Base-by-base conservation (phyloP, 2,113 vertebrate species). In the Etheostoma cragini region DNA sequence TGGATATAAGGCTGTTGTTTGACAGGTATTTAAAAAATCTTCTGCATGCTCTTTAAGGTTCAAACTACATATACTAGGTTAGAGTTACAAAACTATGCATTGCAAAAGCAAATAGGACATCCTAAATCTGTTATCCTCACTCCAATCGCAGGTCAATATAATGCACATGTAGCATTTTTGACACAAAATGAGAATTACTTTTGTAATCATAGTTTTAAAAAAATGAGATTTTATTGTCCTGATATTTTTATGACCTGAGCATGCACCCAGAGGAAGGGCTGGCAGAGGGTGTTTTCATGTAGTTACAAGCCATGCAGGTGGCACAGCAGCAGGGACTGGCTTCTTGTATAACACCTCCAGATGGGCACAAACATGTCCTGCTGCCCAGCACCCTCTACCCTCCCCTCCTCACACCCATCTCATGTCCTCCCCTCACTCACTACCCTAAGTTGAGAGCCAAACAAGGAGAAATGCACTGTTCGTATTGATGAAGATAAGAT, bases 1-100 rank as follows among this genome's bases (percentile, higher is more conserved):
- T 73, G 70, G 64, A 82, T 79, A 84, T 78, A 66, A 83, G 83
- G 87, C 78, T 88, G 78, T 38, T 84, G 78, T 85, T 85, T 83
- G 78, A 92, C 86, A 90, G 89, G 83, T 92, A 87, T 93, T 92
- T 91, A 71, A 89, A 10, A 86, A 85, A 83, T 91, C 53, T 88
- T 91, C 89, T 94, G 93, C 93, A 94, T 94, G 93, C 91, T 93
- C 85, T 85, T 87, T 88, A 84, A 92, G 86, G 88, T 88, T 92
- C 79, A 91, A 91, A 91, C 85, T 87, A 91, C 90, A 82, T 86
- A 88, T 83, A 79, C 78, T 92, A 92, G 92, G 88, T 88, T 90
- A 93, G 89, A 87, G 72, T 89, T 86, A 83, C 81, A 93, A 91
- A 42, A 91, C 93, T 94, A 95, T 95, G 94, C 94, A 95, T 94